Base-by-base conservation (phyloP, 1,140 invertebrate species). In the Apolygus lucorum region DNA sequence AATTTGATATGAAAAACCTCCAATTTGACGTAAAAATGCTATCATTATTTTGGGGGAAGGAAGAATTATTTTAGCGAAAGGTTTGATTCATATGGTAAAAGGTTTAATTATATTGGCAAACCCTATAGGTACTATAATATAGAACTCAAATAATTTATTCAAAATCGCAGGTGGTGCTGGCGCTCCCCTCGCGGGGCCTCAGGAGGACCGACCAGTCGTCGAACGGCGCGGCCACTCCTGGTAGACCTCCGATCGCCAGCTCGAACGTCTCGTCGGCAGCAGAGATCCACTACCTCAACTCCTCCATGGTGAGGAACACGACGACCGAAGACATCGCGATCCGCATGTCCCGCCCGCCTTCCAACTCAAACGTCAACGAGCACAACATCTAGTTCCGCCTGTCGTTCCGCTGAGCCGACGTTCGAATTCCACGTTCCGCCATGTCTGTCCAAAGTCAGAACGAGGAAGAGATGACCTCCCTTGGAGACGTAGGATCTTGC, bases 221-320 rank as follows among this genome's bases (percentile, higher is more conserved):
- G 52, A 62, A 52, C 42, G 63, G 28, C 29, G 28, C 4, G 26
- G 63, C 21, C 2, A 64, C 29, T 54, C 65, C 34, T 14, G 64
- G 27, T 28, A 21, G 14, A 24, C 21, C 34, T 29, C n/a, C 64
- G 22, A 70, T 74, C 59, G 71, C 71, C 42, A 70, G 71, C 52
- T 74, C 73, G 59, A 74, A 75, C 65, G 72, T 71, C 13, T 72
- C 70, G 1, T 74, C 73, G 8, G 67, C 72, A 4, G 73, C 71
- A 24, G 74, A 75, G 17, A 74, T 75, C 25, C 72, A 74, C 59
- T 74, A 72, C 66, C 69, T 75, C 68, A 75, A 75, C 63, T 73
- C 73, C 67, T 72, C 74, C 0, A 34, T 71, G 4, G 70, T 34
- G 24, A 34, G 65, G 26, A 52, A 66, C 25, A 64, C 70, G 14